Conservation (phyloP, 2,113 vertebrate species). For the Nyctereutes procyonoides region DNA sequence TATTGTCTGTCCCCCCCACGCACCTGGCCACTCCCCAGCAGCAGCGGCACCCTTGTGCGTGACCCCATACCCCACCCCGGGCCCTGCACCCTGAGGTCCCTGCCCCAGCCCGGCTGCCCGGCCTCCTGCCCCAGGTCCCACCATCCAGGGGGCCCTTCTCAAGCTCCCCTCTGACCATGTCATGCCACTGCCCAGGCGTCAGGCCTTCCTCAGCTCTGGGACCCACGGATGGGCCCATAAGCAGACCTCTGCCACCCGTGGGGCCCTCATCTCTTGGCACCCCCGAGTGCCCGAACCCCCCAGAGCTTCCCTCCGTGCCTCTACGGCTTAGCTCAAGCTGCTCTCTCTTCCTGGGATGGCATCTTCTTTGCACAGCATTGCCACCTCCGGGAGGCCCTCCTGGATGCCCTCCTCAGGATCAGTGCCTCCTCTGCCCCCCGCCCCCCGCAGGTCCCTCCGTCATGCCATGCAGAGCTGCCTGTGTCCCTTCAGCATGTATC, state of each 20-base stretch:
- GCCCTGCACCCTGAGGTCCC: not conserved
- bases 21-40: not conserved
- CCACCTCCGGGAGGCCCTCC: conserved; percentile 52
- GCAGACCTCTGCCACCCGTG: not conserved
- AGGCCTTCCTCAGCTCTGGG: not conserved
- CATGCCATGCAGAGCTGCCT: not conserved
- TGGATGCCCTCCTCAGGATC: not conserved
- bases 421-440: not conserved
- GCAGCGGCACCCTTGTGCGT: not conserved
- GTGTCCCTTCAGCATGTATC: not conserved
- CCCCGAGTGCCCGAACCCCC: not conserved
- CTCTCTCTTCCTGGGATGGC: not conserved
- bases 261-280: not conserved
- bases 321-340: not conserved
- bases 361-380: not conserved
- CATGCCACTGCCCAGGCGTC: not conserved
- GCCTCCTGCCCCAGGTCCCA: not conserved
- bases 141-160: not conserved
- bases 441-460: too few species aligned
- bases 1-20: not conserved
- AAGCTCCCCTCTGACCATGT: not conserved
- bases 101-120: not conserved
- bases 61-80: not conserved
- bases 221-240: not conserved
- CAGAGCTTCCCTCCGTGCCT: not conserved